Conservation (phyloP, 23 tunicate species). For the Halocynthia roretzi region DNA sequence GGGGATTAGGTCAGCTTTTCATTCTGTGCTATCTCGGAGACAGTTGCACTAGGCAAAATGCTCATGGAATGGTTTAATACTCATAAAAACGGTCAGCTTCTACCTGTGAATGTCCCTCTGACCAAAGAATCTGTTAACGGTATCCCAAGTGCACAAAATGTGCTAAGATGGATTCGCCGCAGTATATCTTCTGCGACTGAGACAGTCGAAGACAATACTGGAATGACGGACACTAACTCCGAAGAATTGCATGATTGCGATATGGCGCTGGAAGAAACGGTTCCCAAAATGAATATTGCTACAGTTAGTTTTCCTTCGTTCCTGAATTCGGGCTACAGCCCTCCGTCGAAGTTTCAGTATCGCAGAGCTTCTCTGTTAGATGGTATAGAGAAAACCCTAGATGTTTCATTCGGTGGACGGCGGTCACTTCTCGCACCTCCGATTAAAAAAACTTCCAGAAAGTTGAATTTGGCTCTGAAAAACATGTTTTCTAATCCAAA, state of each 20-base stretch:
- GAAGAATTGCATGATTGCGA: no score
- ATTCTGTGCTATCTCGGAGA: no score
- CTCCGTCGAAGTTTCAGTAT: background rate
- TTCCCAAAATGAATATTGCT: no score
- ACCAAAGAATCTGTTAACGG: background rate
- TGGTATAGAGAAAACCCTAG: constrained; percentile 17
- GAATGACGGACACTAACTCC: background rate
- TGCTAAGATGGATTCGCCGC: constrained; percentile 18
- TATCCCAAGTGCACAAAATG: background rate
- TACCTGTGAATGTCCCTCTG: background rate
- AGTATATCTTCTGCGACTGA: constrained; percentile 24
- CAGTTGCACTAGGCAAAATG: background rate
- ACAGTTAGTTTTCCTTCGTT: constrained; percentile 11
- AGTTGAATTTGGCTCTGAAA: constrained; percentile 1
- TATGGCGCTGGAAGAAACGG: no score
- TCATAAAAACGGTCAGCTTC: background rate
- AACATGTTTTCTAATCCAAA: background rate
- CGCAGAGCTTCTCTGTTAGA: constrained; percentile 16
- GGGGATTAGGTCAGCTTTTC: no score
- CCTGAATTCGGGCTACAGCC: constrained; percentile 2
- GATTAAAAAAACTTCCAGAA: background rate
- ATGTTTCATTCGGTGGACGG: background rate
- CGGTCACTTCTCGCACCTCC: constrained; percentile 15
- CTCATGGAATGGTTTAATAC: constrained; percentile 5
- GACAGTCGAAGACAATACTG: constrained; percentile 1